Percentiles rank a stretch among this genome's conserved stretches.
Evolutionary conservation across 2,888 invertebrate genomes (phyloP).

Genomic region (Eudemis profundana): DNA sequence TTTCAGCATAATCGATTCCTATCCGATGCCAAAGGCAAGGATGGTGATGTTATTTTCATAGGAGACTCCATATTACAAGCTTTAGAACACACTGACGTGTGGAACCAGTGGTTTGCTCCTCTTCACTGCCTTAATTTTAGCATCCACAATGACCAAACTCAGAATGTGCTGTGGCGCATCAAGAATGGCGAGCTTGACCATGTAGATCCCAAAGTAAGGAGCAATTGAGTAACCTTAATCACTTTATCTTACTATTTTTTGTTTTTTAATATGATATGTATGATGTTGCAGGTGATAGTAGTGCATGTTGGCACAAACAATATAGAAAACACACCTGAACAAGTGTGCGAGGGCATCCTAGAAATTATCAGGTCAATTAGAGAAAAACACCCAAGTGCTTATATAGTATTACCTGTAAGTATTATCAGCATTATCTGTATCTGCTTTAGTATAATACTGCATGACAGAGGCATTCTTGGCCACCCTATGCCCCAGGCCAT

Average conservation of each 20-base stretch:
- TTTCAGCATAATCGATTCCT: constrained; percentile 94
- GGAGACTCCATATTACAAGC: constrained; percentile 95
- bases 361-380: constrained; percentile 90
- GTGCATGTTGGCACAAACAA: constrained; percentile 96
- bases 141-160: constrained; percentile 94
- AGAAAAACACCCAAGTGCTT: constrained; percentile 91
- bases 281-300: constrained; percentile 89
- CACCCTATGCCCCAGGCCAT: no score
- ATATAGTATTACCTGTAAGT: constrained; percentile 94
- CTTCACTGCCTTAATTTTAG: constrained; percentile 96
- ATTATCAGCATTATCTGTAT: neutral
- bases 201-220: constrained; percentile 92
- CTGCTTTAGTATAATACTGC: no score
- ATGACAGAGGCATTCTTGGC: no score
- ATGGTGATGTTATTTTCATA: constrained; percentile 96
- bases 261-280: constrained; percentile 20
- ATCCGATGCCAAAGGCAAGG: constrained; percentile 93
- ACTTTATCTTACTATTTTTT: neutral
- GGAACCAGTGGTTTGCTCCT: constrained; percentile 96
- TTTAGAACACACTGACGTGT: constrained; percentile 92
- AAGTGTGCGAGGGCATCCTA: constrained; percentile 92
- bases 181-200: constrained; percentile 95
- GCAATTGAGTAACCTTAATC: neutral
- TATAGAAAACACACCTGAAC: constrained; percentile 90
- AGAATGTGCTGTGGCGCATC: constrained; percentile 96